Base-by-base conservation (phyloP, 2,113 vertebrate genomes). In the Narcine bancroftii region DNA sequence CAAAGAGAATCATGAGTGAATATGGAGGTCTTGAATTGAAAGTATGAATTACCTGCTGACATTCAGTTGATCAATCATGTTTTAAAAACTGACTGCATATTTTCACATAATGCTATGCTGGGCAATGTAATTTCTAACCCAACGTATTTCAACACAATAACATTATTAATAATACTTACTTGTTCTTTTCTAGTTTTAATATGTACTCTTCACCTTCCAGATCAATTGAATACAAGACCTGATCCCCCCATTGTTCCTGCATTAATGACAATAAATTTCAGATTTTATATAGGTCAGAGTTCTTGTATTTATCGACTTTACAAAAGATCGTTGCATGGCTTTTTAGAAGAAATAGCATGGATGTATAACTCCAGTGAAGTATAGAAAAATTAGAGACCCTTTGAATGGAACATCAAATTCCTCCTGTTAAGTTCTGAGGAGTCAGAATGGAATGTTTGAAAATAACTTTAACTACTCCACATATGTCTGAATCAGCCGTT, bases 121-220 rank as follows among this genome's bases (percentile, higher is more conserved):
- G 39, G 36, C n/a, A 77, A 42, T 39, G 42, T 77, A 77, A 19
- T 36, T 75, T 39, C 15, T 76, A 19, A 9, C n/a, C 11, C 42
- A 21, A 33, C 47, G 66, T 39, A 91, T 91, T 91, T 39, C 21
- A 81, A 50, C 3, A 29, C 47, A 83, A 83, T 53, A 6, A 83
- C 29, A 53, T 83, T 75, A 87, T 26, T 92, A 93, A 17, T 33
- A 33, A 45, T 71, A 45, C 94, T 42, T 96, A 96, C 95, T 94
- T 95, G 92, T 96, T 96, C 93, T 92, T 95, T 93, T 93, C 94
- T 79, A 96, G 93, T 65, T 94, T 94, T 39, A 96, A 93, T 63
- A 94, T 75, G 2, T 95, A 94, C 0, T 94, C 95, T 93, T 93
- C 93, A 81, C 95, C 95, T 93, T 92, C 94, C 92, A 95, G 95